Evolutionary conservation across 1,140 invertebrate genomes (phyloP), one percentile per base, ranked within the genome.

Genomic region (Plectrocnemia conspersa): DNA sequence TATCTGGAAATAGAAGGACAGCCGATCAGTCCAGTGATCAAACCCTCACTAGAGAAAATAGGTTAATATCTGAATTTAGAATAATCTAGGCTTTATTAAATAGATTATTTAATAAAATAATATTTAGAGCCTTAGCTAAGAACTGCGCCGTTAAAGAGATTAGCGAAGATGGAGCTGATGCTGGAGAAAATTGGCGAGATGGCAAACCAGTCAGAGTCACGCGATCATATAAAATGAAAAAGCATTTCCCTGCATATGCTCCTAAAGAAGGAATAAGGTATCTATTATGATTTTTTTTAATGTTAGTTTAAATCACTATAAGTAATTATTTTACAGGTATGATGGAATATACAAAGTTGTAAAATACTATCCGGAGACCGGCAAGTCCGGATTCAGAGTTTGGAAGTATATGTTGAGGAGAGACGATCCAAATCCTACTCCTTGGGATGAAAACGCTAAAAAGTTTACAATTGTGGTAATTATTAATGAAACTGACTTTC

Each of bases 21-120:
- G 84, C 84, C 3, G 81, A 79, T 56, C 90, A 93, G 66, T 89
- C 85, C 54, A 86, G 81, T 69, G 88, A 93, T 67, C 90, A 93
- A 65, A 80, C 72, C 21, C 75, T 92, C 3, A 90, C 84, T 1
- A 72, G 84, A 50, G 82, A 84, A 73, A 92, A 93, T 69, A 85
- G 78, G 84, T 86, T 40, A 23, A 24, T 23, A 41, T 41, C 18
- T 10, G 21, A n/a, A 42, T 29, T 21, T 16, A 36, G 3, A 52
- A n/a, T 42, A 3, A 10, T 44, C 6, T 38, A 38, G 3, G 3
- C 41, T 18, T 5, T 15, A 13, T n/a, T n/a, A n/a, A n/a, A n/a
- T n/a, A n/a, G n/a, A 19, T 42, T 22, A 19, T n/a, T 42, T 42
- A 6, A 10, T 11, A 33, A 18, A 32, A 4, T 52, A 41, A 42